Conservation (phyloP, 2,888 invertebrate species). For the Agrotis exclamationis region DNA sequence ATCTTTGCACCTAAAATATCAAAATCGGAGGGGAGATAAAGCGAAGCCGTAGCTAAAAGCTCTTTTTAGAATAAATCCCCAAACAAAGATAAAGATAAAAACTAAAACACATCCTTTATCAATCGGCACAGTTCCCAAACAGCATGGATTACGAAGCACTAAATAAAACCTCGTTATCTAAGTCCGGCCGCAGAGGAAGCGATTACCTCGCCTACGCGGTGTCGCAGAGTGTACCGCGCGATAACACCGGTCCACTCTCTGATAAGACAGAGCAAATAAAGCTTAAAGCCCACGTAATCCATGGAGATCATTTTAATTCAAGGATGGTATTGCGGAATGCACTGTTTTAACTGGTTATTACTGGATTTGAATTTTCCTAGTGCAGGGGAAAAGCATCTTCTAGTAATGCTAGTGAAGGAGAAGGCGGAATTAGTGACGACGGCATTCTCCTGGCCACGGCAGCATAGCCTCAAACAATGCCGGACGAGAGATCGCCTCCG, state of each 20-base stretch:
- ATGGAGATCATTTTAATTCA: slow-evolving; percentile 33
- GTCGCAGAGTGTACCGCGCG: slow-evolving; percentile 40
- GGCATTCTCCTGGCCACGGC: too few species aligned
- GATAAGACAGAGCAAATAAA: slow-evolving; percentile 49
- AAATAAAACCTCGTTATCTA: slow-evolving; percentile 43
- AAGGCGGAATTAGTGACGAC: too few species aligned
- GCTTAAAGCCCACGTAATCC: slow-evolving; percentile 54
- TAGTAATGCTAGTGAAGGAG: too few species aligned
- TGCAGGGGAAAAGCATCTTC: too few species aligned
- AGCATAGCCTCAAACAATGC: too few species aligned
- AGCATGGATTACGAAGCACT: slow-evolving; percentile 39
- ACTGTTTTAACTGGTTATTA: slow-evolving; percentile 20
- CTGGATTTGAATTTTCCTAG: not conserved
- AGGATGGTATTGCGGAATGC: slow-evolving; percentile 34
- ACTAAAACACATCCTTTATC: slow-evolving; percentile 23
- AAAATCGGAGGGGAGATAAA: too few species aligned
- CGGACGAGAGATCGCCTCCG: too few species aligned
- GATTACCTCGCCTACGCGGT: slow-evolving; percentile 51
- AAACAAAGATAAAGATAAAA: not conserved
- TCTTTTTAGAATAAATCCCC: not conserved
- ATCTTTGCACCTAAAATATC: too few species aligned
- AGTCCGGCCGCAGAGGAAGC: slow-evolving; percentile 43
- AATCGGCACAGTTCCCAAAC: slow-evolving; percentile 14
- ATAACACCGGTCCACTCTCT: slow-evolving; percentile 48
- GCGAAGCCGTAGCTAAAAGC: not conserved